A percentile compares a stretch with the other conserved stretches of the same genome.
Evolutionary conservation across 2,797 vertebrate species (phyloP).

Genomic region (Naso thynnoides): DNA sequence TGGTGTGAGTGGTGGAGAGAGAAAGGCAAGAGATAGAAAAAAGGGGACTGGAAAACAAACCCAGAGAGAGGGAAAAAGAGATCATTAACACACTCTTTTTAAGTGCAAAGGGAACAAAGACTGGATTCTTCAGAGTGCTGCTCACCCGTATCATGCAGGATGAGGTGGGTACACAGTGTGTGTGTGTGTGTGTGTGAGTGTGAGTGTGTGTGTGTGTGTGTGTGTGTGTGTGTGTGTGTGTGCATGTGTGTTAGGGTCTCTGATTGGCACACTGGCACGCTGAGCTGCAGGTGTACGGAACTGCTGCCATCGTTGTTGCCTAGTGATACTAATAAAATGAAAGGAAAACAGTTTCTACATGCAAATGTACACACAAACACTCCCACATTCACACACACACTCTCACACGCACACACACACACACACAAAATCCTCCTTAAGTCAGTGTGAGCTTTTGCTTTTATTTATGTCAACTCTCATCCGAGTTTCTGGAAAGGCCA

Average conservation of each 20-base stretch:
- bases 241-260: constrained; percentile 20
- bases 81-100: constrained; percentile 67
- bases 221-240: constrained; percentile 40
- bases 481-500: constrained; percentile 64
- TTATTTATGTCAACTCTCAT: constrained; percentile 64
- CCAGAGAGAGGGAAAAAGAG: constrained; percentile 32
- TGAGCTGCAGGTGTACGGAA: constrained; percentile 75
- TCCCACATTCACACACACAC: constrained; percentile 20
- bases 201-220: constrained; percentile 43
- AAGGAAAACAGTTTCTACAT: constrained; percentile 60
- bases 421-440: constrained; percentile 47
- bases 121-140: constrained; percentile 65
- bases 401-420: constrained; percentile 18
- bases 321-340: constrained; percentile 57
- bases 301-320: constrained; percentile 70
- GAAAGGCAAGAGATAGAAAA: constrained; percentile 38
- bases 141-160: constrained; percentile 55
- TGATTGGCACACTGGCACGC: constrained; percentile 70
- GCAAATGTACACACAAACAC: constrained; percentile 19
- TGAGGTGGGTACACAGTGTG: constrained; percentile 65
- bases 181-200: constrained; percentile 41
- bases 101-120: constrained; percentile 67
- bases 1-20: constrained; percentile 38
- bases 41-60: constrained; percentile 37
- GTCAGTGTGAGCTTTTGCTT: constrained; percentile 37